phyloP scores from a whole-genome alignment of 2,888 invertebrate species.

The Strigamia crassipes region DNA sequence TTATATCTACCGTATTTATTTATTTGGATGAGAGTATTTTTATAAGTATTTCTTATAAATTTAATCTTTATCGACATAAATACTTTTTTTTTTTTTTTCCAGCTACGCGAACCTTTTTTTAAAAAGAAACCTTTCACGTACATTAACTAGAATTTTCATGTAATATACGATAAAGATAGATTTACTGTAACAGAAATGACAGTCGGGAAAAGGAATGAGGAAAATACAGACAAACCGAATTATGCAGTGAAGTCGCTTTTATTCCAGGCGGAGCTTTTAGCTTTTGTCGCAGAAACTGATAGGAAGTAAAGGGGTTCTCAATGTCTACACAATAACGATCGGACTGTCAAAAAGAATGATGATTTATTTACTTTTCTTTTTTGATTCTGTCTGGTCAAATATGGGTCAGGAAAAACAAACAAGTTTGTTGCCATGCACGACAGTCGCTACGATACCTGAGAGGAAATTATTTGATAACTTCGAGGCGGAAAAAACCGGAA shows the following conservation, averaged over 20 bases:
- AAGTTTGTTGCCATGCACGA: background rate
- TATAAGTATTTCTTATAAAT: background rate
- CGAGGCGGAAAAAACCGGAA: background rate
- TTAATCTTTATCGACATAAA: background rate
- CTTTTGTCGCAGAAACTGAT: background rate
- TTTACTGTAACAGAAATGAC: background rate
- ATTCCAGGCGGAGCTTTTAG: constrained; percentile 31
- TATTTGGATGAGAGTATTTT: background rate
- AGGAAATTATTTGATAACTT: background rate
- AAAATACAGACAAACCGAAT: background rate
- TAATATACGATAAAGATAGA: constrained; percentile 2
- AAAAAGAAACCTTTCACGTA: background rate
- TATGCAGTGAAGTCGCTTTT: background rate
- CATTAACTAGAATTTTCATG: constrained; percentile 4
- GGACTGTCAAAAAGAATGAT: background rate
- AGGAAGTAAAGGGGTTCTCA: background rate
- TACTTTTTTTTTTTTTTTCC: background rate
- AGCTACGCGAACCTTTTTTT: background rate
- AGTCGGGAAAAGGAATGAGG: background rate
- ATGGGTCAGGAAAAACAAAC: constrained; percentile 9
- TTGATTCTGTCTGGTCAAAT: background rate
- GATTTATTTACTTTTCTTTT: background rate
- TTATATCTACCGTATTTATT: background rate
- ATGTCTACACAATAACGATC: background rate
- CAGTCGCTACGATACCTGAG: background rate